Evolutionary conservation across 2,888 invertebrate genomes (phyloP).

Genomic region (Drosophila paramelanica): DNA sequence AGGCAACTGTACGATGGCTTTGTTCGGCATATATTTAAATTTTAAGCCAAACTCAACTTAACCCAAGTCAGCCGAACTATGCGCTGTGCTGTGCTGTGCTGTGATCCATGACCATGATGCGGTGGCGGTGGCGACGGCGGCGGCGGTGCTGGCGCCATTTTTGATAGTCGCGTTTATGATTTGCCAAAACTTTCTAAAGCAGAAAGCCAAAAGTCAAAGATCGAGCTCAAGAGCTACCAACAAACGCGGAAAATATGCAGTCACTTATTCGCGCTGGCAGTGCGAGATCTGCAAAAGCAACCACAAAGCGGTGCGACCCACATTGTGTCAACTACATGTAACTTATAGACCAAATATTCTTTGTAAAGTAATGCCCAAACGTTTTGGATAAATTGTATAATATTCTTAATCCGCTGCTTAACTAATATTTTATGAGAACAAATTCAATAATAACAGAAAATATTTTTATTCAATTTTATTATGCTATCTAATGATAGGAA

Average conservation of each 20-base stretch:
- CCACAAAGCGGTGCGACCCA: not conserved
- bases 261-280: constrained; percentile 35
- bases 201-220: constrained; percentile 49
- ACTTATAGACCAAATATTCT: not conserved
- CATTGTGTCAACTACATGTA: constrained; percentile 8
- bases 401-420: too few species aligned
- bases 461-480: too few species aligned
- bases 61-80: constrained; percentile 33
- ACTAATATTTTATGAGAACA: too few species aligned
- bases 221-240: constrained; percentile 49
- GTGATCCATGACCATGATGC: constrained; percentile 72
- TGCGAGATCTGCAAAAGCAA: constrained; percentile 37
- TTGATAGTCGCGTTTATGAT: constrained; percentile 70
- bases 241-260: constrained; percentile 26
- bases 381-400: not conserved
- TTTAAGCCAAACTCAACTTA: constrained; percentile 36
- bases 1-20: constrained; percentile 60
- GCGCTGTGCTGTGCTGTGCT: constrained; percentile 56
- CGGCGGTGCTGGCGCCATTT: constrained; percentile 67
- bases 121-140: constrained; percentile 27
- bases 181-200: constrained; percentile 72
- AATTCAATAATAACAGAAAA: too few species aligned
- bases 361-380: not conserved
- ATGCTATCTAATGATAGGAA: too few species aligned
- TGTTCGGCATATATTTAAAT: constrained; percentile 56